Conservation (phyloP, 53 echinoderm and acorn worm species). For the Antedon mediterranea region DNA sequence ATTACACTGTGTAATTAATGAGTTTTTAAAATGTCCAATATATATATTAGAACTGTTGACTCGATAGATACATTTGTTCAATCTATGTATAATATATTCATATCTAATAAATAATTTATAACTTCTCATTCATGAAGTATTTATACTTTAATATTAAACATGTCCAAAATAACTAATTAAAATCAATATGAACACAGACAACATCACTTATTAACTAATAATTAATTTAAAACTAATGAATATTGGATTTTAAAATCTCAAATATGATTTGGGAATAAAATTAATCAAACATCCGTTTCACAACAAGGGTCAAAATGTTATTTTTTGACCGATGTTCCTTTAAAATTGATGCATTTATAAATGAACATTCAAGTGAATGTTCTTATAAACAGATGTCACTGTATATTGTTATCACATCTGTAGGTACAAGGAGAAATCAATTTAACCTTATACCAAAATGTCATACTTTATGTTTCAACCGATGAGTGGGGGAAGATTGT, state of each 20-base stretch:
- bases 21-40: neutral
- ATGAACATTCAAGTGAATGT: too few species aligned
- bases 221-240: neutral
- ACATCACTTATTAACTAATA: neutral
- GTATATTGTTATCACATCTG: too few species aligned
- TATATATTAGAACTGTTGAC: neutral
- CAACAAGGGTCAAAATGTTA: too few species aligned
- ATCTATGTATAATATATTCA: neutral
- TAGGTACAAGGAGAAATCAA: too few species aligned
- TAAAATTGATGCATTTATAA: too few species aligned
- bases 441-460: too few species aligned
- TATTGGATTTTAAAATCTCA: neutral
- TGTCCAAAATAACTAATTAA: neutral
- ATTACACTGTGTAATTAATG: neutral
- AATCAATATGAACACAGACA: neutral
- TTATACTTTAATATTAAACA: neutral
- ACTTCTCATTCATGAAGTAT: neutral
- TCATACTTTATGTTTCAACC: too few species aligned
- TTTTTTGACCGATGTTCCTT: too few species aligned
- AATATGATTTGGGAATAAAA: too few species aligned
- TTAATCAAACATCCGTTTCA: too few species aligned
- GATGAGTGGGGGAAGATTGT: too few species aligned
- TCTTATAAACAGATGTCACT: too few species aligned
- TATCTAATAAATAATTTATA: neutral
- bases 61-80: neutral